phyloP scores from a whole-genome alignment of 37 sponge, comb jelly and placozoan genomes.

The Aplysina aerophoba region DNA sequence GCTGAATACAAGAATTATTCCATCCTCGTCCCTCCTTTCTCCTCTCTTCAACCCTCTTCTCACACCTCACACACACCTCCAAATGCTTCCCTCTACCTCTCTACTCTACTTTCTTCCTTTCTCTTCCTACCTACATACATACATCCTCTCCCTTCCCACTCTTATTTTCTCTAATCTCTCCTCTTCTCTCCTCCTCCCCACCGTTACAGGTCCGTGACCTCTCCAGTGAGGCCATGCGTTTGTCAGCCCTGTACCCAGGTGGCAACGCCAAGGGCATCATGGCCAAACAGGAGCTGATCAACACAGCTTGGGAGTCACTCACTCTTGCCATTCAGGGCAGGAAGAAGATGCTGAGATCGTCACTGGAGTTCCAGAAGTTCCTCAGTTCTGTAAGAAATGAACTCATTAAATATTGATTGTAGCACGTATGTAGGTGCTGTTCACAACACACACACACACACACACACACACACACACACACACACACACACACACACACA shows the following conservation, averaged over 20 bases:
- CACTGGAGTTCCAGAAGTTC: constrained; percentile 87
- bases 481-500: too few species aligned
- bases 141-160: too few species aligned
- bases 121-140: too few species aligned
- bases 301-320: constrained; percentile 80
- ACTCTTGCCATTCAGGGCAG: constrained; percentile 56
- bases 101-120: too few species aligned
- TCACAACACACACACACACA: too few species aligned
- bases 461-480: not conserved
- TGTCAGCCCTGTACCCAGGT: constrained; percentile 80
- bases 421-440: not conserved
- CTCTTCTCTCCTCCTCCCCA: not conserved
- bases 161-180: too few species aligned
- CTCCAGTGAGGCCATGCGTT: constrained; percentile 66
- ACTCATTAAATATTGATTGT: not conserved
- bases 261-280: constrained; percentile 67
- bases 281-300: constrained; percentile 66
- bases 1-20: too few species aligned
- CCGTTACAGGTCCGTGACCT: constrained; percentile 66
- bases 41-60: too few species aligned
- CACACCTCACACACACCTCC: too few species aligned
- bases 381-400: constrained; percentile 72
- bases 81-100: too few species aligned
- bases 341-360: constrained; percentile 79
- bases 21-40: too few species aligned